Conservation (phyloP, 2,113 vertebrate species). For the Mastomys natalensis region DNA sequence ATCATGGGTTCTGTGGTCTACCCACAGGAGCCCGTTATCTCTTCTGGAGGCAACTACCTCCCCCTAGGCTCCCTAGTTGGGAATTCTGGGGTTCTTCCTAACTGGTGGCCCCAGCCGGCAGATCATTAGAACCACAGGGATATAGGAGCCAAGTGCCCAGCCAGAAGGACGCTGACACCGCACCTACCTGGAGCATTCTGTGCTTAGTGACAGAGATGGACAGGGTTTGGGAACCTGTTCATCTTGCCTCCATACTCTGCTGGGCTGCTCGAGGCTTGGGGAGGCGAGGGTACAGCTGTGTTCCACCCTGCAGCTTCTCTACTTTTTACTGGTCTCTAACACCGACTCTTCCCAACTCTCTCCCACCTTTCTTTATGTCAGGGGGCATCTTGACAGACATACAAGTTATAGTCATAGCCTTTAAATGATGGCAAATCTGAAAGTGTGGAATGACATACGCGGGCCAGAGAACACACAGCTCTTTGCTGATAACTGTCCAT, state of each 20-base stretch:
- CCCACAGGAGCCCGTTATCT: neutral
- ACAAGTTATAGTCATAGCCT: neutral
- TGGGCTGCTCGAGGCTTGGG: neutral
- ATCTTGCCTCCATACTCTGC: neutral
- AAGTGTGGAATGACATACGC: neutral
- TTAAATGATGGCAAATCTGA: neutral
- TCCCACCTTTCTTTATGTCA: neutral
- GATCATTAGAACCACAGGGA: neutral
- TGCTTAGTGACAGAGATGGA: neutral
- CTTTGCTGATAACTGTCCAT: neutral
- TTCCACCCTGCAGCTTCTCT: accelerated
- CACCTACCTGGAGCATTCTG: neutral
- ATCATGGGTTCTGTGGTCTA: neutral
- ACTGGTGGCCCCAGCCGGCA: too few relatives aligned
- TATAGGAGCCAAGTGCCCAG: neutral
- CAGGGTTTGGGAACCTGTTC: neutral
- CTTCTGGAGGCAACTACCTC: neutral
- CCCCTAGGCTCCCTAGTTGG: too few relatives aligned
- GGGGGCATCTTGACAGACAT: neutral
- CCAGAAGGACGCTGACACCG: accelerated
- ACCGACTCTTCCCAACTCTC: neutral
- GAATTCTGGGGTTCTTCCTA: neutral
- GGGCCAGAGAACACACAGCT: too few relatives aligned
- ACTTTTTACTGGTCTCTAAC: neutral
- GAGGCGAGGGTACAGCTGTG: neutral